Evolutionary conservation across 2,113 vertebrate species (phyloP).

Genomic region (Aphelocoma coerulescens): DNA sequence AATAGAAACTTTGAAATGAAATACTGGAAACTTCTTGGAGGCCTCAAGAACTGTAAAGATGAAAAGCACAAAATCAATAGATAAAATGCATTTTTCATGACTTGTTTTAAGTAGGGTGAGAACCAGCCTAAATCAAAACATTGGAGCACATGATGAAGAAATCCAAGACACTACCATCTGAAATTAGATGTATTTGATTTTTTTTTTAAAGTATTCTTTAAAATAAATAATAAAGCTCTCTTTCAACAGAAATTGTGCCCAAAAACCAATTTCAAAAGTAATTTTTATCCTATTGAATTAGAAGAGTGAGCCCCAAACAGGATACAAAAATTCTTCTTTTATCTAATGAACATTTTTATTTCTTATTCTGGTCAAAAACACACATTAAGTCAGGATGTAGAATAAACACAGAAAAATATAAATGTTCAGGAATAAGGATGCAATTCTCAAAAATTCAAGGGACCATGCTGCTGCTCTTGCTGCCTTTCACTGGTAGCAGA

Average conservation of each 20-base stretch:
- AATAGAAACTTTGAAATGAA: neutral
- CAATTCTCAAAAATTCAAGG: neutral
- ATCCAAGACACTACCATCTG: neutral
- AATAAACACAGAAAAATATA: neutral
- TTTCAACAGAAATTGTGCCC: neutral
- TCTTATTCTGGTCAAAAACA: neutral
- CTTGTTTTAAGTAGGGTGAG: neutral
- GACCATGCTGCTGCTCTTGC: neutral
- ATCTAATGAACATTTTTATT: neutral
- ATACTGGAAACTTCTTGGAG: neutral
- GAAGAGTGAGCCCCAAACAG: neutral
- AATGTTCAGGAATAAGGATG: neutral
- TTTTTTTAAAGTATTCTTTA: neutral
- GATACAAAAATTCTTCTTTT: neutral
- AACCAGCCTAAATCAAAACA: neutral
- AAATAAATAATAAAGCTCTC: neutral
- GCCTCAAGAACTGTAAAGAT: neutral
- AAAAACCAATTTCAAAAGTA: neutral
- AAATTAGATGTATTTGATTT: neutral
- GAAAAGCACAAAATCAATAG: neutral
- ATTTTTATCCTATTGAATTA: neutral
- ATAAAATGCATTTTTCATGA: neutral
- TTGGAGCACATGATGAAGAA: neutral
- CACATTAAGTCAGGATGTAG: neutral
- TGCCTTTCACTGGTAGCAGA: neutral